These are phyloP conservation scores for Malacoraja senta DNA, from an alignment of 2,797 vertebrate species.

Conservation along the genomic window DNA sequence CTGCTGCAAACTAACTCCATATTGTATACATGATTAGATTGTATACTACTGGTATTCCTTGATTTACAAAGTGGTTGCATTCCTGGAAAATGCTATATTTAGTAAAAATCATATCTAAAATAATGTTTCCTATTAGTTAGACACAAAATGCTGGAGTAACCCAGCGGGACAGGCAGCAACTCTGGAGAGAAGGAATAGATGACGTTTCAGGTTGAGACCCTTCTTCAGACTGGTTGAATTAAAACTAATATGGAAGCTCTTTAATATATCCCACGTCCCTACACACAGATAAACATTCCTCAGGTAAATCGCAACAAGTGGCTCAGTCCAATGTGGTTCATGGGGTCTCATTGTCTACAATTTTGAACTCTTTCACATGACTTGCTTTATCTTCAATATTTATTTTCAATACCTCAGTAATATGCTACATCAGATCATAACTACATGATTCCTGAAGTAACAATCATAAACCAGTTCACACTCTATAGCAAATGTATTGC, in stretches of 20 bases:
- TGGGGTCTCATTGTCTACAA: not conserved
- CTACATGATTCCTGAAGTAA: not conserved
- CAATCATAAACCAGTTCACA: not conserved
- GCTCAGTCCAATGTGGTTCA: not conserved
- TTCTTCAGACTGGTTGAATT: too few species aligned
- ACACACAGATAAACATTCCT: not conserved
- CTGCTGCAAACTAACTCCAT: not conserved
- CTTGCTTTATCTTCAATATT: not conserved
- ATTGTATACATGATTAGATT: not conserved
- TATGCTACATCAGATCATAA: not conserved
- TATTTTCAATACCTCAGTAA: not conserved
- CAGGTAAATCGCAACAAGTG: not conserved
- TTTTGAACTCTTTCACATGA: not conserved
- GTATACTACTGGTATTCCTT: not conserved
- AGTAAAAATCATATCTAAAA: too few species aligned
- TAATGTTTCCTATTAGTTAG: too few species aligned
- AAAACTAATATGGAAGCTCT: not conserved
- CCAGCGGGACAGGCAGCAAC: too few species aligned
- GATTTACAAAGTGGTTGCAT: too few species aligned
- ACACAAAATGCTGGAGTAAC: too few species aligned
- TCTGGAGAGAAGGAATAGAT: too few species aligned
- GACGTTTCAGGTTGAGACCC: too few species aligned
- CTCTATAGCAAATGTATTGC: not conserved
- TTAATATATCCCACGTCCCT: not conserved
- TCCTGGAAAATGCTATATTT: too few species aligned